Base-by-base conservation (phyloP, 1,140 invertebrate species). In the Ylistrum balloti region DNA sequence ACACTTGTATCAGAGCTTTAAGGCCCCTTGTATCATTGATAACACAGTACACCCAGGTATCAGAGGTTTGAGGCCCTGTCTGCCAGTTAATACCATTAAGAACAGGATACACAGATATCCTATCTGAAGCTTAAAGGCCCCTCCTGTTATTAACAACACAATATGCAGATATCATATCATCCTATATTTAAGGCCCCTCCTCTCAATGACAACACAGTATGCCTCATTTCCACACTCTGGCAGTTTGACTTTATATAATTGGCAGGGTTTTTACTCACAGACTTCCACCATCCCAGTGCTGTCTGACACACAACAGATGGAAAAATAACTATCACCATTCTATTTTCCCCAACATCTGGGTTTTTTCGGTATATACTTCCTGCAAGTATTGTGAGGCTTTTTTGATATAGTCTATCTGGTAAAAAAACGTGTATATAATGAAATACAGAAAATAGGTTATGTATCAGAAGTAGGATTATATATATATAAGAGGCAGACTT, bases 261-360 rank as follows among this genome's bases (percentile, higher is more conserved):
- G 22, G 56, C 2, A 0, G 13, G 9, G 17, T 28, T 9, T 74
- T 17, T 74, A 3, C 28, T 28, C 56, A 9, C n/a, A 22, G 9
- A 74, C n/a, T 28, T 74, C 22, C 5, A 74, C 0, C 56, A 74
- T n/a, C 22, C 22, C 56, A 28, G n/a, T 17, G 41, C 1, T 22
- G n/a, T 28, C 56, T 74, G 56, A 74, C 56, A 74, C 56, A 74
- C 56, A 74, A 1, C 56, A 74, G 56, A 74, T 74, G 56, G 56
- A 28, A 11, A 74, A 74, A 74, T 74, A 74, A n/a, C 56, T 28
- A 74, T 74, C 56, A 74, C 28, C n/a, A 74, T n/a, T 74, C 28
- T 9, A 28, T 74, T 74, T 74, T 74, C 41, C 5, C 22, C 11
- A 1, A 74, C 56, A 74, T 74, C 2, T 74, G 56, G 56, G 22